phyloP scores from a whole-genome alignment of 2,113 vertebrate genomes.

The Emydocephalus ijimae region DNA sequence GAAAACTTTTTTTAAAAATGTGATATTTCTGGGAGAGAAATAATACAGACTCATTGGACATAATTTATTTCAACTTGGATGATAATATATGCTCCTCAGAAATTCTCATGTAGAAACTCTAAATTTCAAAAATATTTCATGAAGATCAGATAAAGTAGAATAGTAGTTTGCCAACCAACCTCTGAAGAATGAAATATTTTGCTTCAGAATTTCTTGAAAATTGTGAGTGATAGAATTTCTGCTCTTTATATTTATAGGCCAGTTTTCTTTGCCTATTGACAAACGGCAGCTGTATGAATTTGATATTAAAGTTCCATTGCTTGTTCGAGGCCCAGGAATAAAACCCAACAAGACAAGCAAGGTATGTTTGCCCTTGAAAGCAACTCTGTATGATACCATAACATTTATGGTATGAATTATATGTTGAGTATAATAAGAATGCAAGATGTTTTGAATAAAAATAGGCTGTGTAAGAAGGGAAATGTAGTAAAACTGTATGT shows the following conservation, averaged over 20 bases:
- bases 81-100: not conserved
- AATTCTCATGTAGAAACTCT: not conserved
- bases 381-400: not conserved
- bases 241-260: constrained; percentile 70
- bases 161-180: not conserved
- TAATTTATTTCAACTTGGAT: not conserved
- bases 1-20: not conserved
- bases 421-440: not conserved
- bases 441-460: not conserved
- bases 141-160: not conserved
- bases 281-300: constrained; percentile 98
- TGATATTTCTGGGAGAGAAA: not conserved
- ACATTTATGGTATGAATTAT: not conserved
- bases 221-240: not conserved
- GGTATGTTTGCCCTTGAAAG: constrained; percentile 64
- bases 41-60: not conserved
- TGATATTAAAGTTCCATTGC: constrained; percentile 92
- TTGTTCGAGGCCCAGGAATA: constrained; percentile 92
- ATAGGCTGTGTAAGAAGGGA: not conserved
- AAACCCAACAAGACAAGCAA: constrained; percentile 89
- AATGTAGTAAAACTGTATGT: not conserved
- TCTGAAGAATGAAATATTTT: not conserved
- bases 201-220: not conserved
- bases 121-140: not conserved
- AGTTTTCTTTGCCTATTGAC: constrained; percentile 95